phyloP scores from a whole-genome alignment of 2,888 invertebrate species.

The Melinopterus prodromus region DNA sequence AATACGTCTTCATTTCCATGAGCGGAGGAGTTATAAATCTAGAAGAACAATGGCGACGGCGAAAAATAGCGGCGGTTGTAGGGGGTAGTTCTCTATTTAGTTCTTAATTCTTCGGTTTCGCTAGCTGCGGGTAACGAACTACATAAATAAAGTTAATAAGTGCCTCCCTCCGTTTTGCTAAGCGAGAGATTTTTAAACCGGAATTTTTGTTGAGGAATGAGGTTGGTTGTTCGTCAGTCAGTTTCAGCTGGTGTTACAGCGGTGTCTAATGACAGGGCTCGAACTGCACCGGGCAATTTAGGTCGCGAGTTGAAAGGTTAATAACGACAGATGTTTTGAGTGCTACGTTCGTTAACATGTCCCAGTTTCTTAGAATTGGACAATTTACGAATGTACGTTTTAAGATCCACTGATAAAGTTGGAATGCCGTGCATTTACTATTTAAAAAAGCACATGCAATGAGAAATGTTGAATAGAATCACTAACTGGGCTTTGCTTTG shows the following conservation, averaged over 20 bases:
- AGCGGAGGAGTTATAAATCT: conserved; percentile 13
- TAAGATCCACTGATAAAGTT: neutral
- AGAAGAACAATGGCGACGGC: neutral
- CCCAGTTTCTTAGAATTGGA: neutral
- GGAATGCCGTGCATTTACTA: neutral
- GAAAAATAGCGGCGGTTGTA: conserved; percentile 17
- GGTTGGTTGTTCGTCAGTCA: neutral
- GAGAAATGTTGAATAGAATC: neutral
- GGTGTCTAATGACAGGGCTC: conserved; percentile 14
- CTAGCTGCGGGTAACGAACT: neutral
- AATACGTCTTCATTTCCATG: conserved; percentile 15
- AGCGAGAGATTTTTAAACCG: neutral
- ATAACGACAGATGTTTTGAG: conserved; percentile 29
- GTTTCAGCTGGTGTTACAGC: conserved; percentile 7
- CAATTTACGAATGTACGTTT: neutral
- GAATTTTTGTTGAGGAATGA: conserved; percentile 8
- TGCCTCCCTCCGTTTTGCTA: neutral
- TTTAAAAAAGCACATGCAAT: neutral
- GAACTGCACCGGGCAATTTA: conserved; percentile 16
- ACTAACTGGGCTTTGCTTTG: too few species aligned
- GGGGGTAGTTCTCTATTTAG: conserved; percentile 11
- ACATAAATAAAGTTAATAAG: conserved; percentile 4
- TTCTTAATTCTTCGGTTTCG: neutral
- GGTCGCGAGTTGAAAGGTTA: conserved; percentile 36
- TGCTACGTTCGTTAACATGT: conserved; percentile 9